Evolutionary conservation across 1,140 invertebrate species (phyloP), one percentile per base, ranked within the genome.

Genomic region (Zaprionus capensis): DNA sequence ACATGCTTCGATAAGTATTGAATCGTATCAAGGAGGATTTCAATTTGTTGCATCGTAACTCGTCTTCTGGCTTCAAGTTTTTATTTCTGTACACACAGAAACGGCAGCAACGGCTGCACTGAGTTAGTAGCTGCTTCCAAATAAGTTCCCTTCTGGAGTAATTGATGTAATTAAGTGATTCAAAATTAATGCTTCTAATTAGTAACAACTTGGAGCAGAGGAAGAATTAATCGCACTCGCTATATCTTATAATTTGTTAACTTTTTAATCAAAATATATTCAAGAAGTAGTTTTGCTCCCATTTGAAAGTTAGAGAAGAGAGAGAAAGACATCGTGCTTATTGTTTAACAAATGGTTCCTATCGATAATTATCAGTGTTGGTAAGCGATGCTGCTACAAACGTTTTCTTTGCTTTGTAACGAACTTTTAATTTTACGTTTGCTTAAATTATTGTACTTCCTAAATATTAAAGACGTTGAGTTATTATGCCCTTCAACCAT

Each of bases 1-100:
- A 56, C 76, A 44, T 61, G 67, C 56, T 67, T 82, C 67, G 61
- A 76, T 72, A 80, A 71, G 72, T 83, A 83, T 83, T 78, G 81
- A 83, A 88, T 78, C 84, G 80, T 65, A 79, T 57, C 49, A 38
- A 73, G 51, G 41, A 20, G 69, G 69, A 69, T 67, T 72, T 71
- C 69, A 70, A 68, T 69, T 77, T 72, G 69, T 41, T 46, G 63
- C 68, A 49, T 44, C 26, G 12, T 14, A 53, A 36, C 61, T 17
- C 28, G n/a, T 28, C 31, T 34, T 26, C 41, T 26, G 38, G 5
- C 46, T 49, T 49, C 11, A 22, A 20, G 46, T 49, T 49, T 44
- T 49, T 49, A 49, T 49, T 49, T 49, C 3, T 14, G 46, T 49
- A 22, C 17, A 31, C 28, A 31, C 28, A 31, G 28, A 31, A 9